Conservation (phyloP, 2,888 invertebrate species). For the Anthophora plumipes region DNA sequence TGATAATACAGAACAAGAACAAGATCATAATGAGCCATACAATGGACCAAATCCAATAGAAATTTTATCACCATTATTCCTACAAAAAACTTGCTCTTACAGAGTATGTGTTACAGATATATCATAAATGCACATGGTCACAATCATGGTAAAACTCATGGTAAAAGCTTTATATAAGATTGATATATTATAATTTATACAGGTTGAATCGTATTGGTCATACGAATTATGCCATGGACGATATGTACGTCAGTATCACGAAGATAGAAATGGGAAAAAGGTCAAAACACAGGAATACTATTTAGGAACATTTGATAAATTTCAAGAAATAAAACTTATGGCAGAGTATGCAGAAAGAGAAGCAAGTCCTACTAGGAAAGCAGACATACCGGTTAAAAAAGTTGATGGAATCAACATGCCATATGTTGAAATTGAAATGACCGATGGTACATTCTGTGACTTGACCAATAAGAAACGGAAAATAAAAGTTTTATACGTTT, state of each 20-base stretch:
- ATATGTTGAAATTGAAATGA: conserved; percentile 94
- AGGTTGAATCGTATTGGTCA: conserved; percentile 96
- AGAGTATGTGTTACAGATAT: conserved; percentile 84
- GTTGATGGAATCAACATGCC: conserved; percentile 96
- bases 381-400: conserved; percentile 87
- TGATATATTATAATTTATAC: conserved; percentile 25
- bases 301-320: conserved; percentile 91
- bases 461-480: conserved; percentile 93
- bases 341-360: conserved; percentile 86
- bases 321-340: conserved; percentile 87
- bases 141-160: neutral
- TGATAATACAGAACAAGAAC: conserved; percentile 86
- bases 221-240: conserved; percentile 98
- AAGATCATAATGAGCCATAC: conserved; percentile 87
- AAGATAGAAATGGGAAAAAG: conserved; percentile 95
- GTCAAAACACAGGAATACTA: conserved; percentile 94
- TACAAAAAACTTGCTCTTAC: conserved; percentile 93
- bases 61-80: conserved; percentile 91
- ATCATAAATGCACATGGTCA: neutral
- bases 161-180: neutral
- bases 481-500: conserved; percentile 94
- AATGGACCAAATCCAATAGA: conserved; percentile 92
- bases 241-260: conserved; percentile 97
- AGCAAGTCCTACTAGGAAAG: conserved; percentile 86
- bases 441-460: conserved; percentile 96